These are phyloP conservation scores for Venusia cambrica DNA, from an alignment of 2,888 invertebrate genomes.

Conservation along the genomic window DNA sequence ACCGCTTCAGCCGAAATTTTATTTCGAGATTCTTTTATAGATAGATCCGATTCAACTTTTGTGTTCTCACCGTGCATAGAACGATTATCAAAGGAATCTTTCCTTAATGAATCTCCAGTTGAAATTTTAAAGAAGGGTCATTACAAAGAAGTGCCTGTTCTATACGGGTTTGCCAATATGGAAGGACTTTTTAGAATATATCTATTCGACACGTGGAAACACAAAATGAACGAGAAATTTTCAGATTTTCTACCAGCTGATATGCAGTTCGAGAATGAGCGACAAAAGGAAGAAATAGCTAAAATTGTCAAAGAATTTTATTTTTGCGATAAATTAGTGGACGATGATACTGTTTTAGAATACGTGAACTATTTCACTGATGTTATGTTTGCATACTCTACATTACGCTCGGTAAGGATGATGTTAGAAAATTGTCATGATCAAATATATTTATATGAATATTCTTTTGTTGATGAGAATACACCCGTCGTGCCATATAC, in stretches of 20 bases:
- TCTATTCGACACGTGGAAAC: conserved; percentile 23
- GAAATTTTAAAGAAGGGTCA: conserved; percentile 20
- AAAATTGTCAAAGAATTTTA: conserved; percentile 32
- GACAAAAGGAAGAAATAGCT: conserved; percentile 29
- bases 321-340: conserved; percentile 33
- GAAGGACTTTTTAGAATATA: conserved; percentile 28
- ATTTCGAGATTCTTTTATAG: conserved; percentile 15
- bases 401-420: conserved; percentile 33
- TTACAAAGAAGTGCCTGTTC: conserved; percentile 24
- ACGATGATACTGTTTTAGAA: conserved; percentile 18
- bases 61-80: conserved; percentile 32
- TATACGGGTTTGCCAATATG: conserved; percentile 32
- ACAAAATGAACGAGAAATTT: conserved; percentile 35
- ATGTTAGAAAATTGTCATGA: too few species aligned
- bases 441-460: too few species aligned
- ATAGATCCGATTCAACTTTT: conserved; percentile 21
- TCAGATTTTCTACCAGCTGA: conserved; percentile 36
- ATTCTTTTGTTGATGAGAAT: too few species aligned
- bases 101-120: conserved; percentile 17
- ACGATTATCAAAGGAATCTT: conserved; percentile 9
- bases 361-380: conserved; percentile 44
- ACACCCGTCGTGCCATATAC: too few species aligned
- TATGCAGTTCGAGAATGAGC: conserved; percentile 26
- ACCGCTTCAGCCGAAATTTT: conserved; percentile 25
- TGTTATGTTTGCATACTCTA: conserved; percentile 36